A percentile compares a stretch with the other conserved stretches of the same genome.
These are phyloP conservation scores for Zaprionus obscuricornis DNA, from an alignment of 2,888 invertebrate genomes.

Conservation along the genomic window DNA sequence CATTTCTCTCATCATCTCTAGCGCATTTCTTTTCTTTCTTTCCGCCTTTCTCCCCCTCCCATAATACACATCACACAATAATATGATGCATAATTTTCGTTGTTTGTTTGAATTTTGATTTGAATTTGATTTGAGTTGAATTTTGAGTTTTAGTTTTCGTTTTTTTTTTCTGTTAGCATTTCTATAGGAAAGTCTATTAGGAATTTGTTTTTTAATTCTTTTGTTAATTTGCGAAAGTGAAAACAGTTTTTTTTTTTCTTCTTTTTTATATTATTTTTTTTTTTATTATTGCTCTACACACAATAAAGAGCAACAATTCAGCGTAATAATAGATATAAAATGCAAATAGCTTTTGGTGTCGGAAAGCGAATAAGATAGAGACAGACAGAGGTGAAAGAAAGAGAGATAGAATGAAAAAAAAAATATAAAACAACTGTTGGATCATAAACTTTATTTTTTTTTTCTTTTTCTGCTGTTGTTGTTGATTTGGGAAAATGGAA, in stretches of 20 bases:
- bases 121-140: constrained; percentile 31
- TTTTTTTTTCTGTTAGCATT: constrained; percentile 20
- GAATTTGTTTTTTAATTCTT: constrained; percentile 33
- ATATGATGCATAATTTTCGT: constrained; percentile 42
- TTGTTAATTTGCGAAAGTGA: constrained; percentile 72
- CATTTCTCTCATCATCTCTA: not conserved
- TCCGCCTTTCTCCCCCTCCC: not conserved
- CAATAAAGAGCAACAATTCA: constrained; percentile 16
- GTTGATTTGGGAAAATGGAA: constrained; percentile 22
- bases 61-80: not conserved
- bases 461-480: constrained; percentile 30
- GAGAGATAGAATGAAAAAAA: constrained; percentile 21
- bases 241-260: constrained; percentile 64
- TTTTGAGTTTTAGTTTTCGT: constrained; percentile 11
- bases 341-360: too few relatives aligned
- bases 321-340: constrained; percentile 26
- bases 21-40: constrained; percentile 13
- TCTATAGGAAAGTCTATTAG: constrained; percentile 32
- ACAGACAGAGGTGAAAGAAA: constrained; percentile 10
- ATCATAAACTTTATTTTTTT: constrained; percentile 19
- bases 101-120: not conserved
- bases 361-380: too few relatives aligned
- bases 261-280: constrained; percentile 4
- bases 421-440: constrained; percentile 19
- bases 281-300: constrained; percentile 12